A percentile compares a stretch with the other conserved stretches of the same genome.
Conservation (phyloP, 2,113 vertebrate genomes). For the Ailuropoda melanoleuca region DNA sequence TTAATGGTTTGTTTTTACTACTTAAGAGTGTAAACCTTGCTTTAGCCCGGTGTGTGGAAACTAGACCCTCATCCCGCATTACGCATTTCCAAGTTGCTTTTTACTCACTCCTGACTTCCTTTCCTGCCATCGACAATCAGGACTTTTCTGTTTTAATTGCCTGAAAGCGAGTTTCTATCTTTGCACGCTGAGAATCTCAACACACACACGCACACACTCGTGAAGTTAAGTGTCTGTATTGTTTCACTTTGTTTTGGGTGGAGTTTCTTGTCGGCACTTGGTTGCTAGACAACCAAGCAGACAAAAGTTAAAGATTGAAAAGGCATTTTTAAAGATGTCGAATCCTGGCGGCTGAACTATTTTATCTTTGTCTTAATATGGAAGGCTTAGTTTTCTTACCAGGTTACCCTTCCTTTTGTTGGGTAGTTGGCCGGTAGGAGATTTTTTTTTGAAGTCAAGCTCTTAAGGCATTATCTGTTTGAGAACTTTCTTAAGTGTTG, state of each 20-base stretch:
- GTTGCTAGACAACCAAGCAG: slow-evolving; percentile 87
- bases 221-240: slow-evolving; percentile 79
- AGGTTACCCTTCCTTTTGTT: slow-evolving; percentile 62
- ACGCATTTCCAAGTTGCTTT: slow-evolving; percentile 87
- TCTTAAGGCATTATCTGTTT: slow-evolving; percentile 67
- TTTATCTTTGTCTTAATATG: slow-evolving; percentile 80
- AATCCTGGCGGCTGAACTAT: slow-evolving; percentile 81
- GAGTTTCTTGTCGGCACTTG: slow-evolving; percentile 83
- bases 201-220: not conserved
- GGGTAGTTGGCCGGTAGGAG: slow-evolving; percentile 51
- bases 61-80: slow-evolving; percentile 91
- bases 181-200: slow-evolving; percentile 65
- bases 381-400: slow-evolving; percentile 72
- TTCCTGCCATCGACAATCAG: slow-evolving; percentile 84
- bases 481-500: slow-evolving; percentile 65
- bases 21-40: slow-evolving; percentile 96
- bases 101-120: slow-evolving; percentile 85
- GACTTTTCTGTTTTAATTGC: slow-evolving; percentile 83
- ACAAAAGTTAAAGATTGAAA: slow-evolving; percentile 84
- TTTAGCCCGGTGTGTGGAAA: slow-evolving; percentile 93
- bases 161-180: slow-evolving; percentile 78
- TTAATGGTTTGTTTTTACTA: slow-evolving; percentile 97
- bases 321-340: slow-evolving; percentile 85
- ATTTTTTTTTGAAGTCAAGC: slow-evolving; percentile 57
- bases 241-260: slow-evolving; percentile 86